These are phyloP conservation scores for Pseudorhiza aurosa DNA, from an alignment of 30 jellyfish, hydroid and myxozoan species.

Conservation along the genomic window DNA sequence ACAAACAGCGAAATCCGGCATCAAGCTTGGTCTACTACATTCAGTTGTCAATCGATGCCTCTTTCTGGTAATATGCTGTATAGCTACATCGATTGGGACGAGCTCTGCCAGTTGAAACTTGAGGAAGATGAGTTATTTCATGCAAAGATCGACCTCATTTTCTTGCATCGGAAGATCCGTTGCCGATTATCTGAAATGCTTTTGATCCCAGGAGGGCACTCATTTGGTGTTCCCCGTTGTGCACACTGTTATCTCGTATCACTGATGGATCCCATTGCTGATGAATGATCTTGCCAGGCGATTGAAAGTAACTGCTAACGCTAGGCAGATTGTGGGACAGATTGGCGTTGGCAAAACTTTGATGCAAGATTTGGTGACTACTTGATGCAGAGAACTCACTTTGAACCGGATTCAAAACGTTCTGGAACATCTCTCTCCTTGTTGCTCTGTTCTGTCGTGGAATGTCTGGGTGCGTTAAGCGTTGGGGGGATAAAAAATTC, in stretches of 20 bases:
- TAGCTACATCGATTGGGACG: no score
- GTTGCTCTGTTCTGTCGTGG: conserved; percentile 32
- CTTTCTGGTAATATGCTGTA: no score
- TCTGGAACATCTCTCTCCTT: conserved; percentile 33
- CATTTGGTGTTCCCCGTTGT: conserved; percentile 27
- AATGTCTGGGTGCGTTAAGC: conserved; percentile 40
- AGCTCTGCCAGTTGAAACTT: no score
- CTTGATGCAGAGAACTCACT: conserved; percentile 26
- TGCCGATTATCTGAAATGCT: conserved; percentile 46
- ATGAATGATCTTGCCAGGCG: conserved; percentile 31
- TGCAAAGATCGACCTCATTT: no score
- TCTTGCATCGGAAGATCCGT: conserved; percentile 15
- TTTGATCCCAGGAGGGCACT: conserved; percentile 11
- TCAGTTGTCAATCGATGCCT: no score
- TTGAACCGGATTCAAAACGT: conserved; percentile 15
- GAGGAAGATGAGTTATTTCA: no score
- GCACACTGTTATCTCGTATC: conserved; percentile 31
- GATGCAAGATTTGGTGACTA: conserved; percentile 34
- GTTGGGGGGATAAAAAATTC: conserved; percentile 29
- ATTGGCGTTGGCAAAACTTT: conserved; percentile 21
- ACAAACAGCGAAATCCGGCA: no score
- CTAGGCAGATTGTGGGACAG: conserved; percentile 19
- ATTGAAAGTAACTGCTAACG: conserved; percentile 23
- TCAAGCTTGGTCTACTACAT: no score
- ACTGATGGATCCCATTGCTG: conserved; percentile 35